Evolutionary conservation across 1,140 invertebrate species (phyloP).

Genomic region (Drosophila santomea): DNA sequence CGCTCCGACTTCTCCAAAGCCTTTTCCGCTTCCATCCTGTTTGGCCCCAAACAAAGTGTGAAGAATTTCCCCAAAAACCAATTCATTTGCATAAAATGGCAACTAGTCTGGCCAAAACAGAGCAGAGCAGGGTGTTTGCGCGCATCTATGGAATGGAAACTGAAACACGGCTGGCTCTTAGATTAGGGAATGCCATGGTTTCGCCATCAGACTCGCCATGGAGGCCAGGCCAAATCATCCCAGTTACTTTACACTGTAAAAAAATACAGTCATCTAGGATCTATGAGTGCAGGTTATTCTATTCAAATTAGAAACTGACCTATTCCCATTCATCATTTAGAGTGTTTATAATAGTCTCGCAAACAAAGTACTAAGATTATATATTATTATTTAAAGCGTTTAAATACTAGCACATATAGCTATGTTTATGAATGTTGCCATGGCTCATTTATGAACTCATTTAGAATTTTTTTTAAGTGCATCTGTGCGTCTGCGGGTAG

Average conservation of each 20-base stretch:
- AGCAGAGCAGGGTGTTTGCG: conserved; percentile 10
- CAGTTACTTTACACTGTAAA: conserved; percentile 8
- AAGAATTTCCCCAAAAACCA: conserved; percentile 82
- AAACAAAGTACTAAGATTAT: too few species aligned
- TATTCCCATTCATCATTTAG: too few species aligned
- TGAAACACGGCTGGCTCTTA: conserved; percentile 29
- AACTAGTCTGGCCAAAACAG: conserved; percentile 53
- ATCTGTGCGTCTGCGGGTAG: background rate
- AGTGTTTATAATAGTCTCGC: too few species aligned
- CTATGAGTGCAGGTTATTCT: too few species aligned
- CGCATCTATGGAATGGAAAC: conserved; percentile 24
- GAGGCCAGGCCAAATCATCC: conserved; percentile 12
- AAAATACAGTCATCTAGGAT: background rate
- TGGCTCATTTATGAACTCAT: too few species aligned
- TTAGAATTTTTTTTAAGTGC: background rate
- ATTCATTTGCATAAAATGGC: conserved; percentile 81
- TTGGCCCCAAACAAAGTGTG: conserved; percentile 57
- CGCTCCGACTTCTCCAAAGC: background rate
- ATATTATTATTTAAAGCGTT: too few species aligned
- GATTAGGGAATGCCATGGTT: conserved; percentile 65
- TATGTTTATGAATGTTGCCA: too few species aligned
- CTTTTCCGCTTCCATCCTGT: background rate
- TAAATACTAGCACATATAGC: too few species aligned
- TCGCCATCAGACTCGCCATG: conserved; percentile 23
- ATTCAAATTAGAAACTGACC: background rate